Evolutionary conservation across 1,140 invertebrate species (phyloP).

Genomic region (Bombus sylvicola): DNA sequence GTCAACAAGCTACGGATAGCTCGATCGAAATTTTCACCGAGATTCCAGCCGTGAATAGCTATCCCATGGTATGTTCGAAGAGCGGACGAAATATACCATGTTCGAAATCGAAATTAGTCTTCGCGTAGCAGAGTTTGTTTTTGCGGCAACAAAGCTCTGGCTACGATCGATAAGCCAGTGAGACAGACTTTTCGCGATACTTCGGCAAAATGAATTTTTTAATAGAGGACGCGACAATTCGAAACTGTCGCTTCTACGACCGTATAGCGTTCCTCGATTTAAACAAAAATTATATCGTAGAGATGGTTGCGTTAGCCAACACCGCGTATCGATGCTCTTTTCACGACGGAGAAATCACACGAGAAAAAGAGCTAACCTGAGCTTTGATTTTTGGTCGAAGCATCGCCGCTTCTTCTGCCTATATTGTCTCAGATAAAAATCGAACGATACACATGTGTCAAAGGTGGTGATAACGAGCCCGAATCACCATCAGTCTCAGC

Average conservation of each 20-base stretch:
- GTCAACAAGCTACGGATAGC: slow-evolving; percentile 24
- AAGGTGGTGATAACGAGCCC: background rate
- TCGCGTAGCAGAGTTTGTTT: background rate
- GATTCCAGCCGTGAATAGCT: slow-evolving; percentile 13
- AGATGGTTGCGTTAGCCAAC: too few relatives aligned
- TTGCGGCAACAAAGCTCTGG: background rate
- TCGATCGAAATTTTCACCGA: slow-evolving; percentile 25
- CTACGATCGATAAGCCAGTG: too few relatives aligned
- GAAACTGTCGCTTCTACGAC: background rate
- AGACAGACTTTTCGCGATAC: too few relatives aligned
- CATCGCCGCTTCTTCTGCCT: too few relatives aligned
- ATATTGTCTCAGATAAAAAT: background rate
- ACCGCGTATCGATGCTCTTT: too few relatives aligned
- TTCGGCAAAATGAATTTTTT: background rate
- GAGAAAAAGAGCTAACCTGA: too few relatives aligned
- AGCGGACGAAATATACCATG: too few relatives aligned
- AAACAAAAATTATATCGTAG: too few relatives aligned
- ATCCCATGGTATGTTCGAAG: background rate
- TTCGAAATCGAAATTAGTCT: background rate
- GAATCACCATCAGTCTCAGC: background rate
- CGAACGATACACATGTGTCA: background rate
- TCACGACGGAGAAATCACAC: too few relatives aligned
- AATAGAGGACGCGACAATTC: background rate
- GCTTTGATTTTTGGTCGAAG: too few relatives aligned
- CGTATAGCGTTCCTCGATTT: too few relatives aligned